Percentiles rank a stretch among this genome's conserved stretches.
Conservation (phyloP, 2,113 vertebrate species). For the Galeopterus variegatus region DNA sequence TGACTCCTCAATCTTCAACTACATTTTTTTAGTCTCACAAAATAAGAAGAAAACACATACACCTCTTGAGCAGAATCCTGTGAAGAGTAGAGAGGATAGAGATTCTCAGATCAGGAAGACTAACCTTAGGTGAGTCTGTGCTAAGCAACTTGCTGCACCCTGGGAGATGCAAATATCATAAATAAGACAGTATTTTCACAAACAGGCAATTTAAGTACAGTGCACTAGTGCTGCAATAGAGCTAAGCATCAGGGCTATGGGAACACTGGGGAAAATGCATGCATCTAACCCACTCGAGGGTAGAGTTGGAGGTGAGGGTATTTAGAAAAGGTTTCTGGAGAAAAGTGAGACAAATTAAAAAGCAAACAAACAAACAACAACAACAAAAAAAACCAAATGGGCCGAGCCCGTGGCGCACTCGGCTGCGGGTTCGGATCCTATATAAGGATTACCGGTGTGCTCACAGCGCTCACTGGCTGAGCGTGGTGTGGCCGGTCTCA, state of each 20-base stretch:
- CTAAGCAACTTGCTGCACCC: background rate
- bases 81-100: background rate
- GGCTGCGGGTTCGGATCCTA: too few relatives aligned
- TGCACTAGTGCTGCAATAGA: too few relatives aligned
- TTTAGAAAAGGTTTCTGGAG: background rate
- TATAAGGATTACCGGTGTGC: too few relatives aligned
- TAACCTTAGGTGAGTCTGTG: background rate
- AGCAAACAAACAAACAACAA: too few relatives aligned
- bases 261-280: background rate
- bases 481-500: too few relatives aligned
- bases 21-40: background rate
- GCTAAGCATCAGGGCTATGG: background rate
- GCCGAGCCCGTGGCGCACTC: too few relatives aligned
- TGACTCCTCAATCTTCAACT: slow-evolving; percentile 1
- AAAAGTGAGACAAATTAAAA: background rate
- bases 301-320: background rate
- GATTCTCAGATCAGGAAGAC: background rate
- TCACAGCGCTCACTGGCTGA: too few relatives aligned
- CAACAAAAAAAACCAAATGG: too few relatives aligned
- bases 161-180: background rate
- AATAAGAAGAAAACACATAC: background rate
- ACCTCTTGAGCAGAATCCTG: background rate
- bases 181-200: background rate
- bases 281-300: background rate
- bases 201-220: background rate